Conservation (phyloP, 2,113 vertebrate species). For the Hippocampus abdominalis region DNA sequence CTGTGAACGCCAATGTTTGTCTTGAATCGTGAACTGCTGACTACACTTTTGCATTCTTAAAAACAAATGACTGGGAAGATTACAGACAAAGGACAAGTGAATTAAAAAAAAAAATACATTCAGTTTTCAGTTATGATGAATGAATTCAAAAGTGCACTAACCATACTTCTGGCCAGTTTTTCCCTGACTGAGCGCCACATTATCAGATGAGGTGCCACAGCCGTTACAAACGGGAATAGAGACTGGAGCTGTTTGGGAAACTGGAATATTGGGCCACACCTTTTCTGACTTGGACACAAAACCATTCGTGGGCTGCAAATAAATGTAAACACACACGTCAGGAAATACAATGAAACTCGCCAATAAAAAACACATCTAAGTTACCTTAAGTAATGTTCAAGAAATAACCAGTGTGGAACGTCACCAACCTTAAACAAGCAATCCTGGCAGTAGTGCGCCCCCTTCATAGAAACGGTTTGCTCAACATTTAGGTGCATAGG, state of each 20-base stretch:
- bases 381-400: slow-evolving; percentile 15
- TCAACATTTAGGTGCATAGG: slow-evolving; percentile 85
- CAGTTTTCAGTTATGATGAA: neutral
- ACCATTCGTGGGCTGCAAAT: slow-evolving; percentile 78
- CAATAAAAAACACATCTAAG: neutral
- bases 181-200: slow-evolving; percentile 75
- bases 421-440: slow-evolving; percentile 92
- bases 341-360: neutral
- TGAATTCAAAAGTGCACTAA: slow-evolving; percentile 50
- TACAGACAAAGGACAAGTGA: neutral
- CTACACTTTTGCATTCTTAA: neutral
- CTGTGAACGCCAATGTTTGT: neutral
- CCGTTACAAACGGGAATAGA: slow-evolving; percentile 88
- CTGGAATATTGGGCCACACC: slow-evolving; percentile 85
- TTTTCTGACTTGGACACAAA: slow-evolving; percentile 77
- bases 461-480: slow-evolving; percentile 83
- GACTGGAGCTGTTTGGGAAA: slow-evolving; percentile 72
- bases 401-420: slow-evolving; percentile 27
- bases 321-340: neutral
- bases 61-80: neutral
- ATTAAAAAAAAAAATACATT: neutral
- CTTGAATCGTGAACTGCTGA: neutral
- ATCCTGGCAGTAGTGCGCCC: slow-evolving; percentile 86
- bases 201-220: slow-evolving; percentile 83
- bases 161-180: slow-evolving; percentile 85